phyloP scores from a whole-genome alignment of 30 jellyfish, hydroid and myxozoan genomes.

The Haliclystus octoradiatus region DNA sequence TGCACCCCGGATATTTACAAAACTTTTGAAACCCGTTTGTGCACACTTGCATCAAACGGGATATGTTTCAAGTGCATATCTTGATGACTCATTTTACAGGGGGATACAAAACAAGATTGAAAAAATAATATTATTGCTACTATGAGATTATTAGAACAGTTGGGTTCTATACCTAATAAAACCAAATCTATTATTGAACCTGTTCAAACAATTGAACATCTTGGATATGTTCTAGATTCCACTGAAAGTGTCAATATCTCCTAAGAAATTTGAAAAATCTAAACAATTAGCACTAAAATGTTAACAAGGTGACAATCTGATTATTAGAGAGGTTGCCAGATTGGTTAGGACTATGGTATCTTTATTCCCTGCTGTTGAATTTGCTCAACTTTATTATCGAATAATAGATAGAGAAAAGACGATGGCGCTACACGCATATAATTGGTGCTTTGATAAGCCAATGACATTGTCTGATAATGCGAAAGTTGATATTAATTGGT shows the following conservation, averaged over 20 bases:
- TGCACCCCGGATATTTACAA: slow-evolving; percentile 17
- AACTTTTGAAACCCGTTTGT: too few species aligned
- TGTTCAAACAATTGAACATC: slow-evolving; percentile 3
- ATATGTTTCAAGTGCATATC: not conserved
- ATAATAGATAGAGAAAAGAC: not conserved
- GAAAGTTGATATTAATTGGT: slow-evolving; percentile 11
- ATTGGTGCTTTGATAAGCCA: not conserved
- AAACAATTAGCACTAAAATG: not conserved
- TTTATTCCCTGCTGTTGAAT: slow-evolving; percentile 4
- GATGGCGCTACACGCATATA: not conserved
- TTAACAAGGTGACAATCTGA: not conserved
- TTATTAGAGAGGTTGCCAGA: slow-evolving; percentile 15
- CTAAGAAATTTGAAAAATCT: not conserved
- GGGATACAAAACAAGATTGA: not conserved
- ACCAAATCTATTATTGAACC: slow-evolving; percentile 8
- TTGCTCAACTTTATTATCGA: slow-evolving; percentile 5
- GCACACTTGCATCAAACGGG: slow-evolving; percentile 1
- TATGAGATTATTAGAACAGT: not conserved
- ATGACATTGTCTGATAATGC: not conserved
- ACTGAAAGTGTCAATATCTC: slow-evolving; percentile 5
- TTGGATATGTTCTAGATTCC: slow-evolving; percentile 6
- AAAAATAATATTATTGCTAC: not conserved
- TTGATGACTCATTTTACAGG: not conserved
- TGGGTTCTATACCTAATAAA: slow-evolving; percentile 11
- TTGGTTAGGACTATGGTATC: slow-evolving; percentile 1